Evolutionary conservation across 2,888 invertebrate species (phyloP).

Genomic region (Hanleya hanleyi): DNA sequence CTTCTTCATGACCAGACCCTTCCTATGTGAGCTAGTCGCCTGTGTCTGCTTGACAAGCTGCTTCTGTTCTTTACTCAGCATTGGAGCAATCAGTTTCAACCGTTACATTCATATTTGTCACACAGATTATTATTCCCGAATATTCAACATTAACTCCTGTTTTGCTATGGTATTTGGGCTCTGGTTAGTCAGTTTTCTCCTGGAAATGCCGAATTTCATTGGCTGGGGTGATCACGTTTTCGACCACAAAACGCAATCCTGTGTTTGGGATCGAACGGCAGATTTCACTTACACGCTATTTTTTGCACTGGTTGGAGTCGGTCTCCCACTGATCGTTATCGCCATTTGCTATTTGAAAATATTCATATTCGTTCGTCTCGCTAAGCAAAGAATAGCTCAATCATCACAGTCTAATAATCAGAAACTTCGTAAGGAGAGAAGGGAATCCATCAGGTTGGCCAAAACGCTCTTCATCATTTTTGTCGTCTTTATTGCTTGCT

Average conservation of each 20-base stretch:
- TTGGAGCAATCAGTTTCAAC: conserved; percentile 40
- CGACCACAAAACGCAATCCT: conserved; percentile 41
- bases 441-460: neutral
- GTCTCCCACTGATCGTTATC: conserved; percentile 33
- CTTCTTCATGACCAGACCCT: conserved; percentile 29
- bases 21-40: conserved; percentile 40
- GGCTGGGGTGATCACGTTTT: conserved; percentile 46
- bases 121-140: conserved; percentile 19
- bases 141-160: conserved; percentile 30
- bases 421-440: neutral
- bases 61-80: conserved; percentile 41
- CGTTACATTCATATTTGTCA: conserved; percentile 36
- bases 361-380: conserved; percentile 21
- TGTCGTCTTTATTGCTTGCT: neutral
- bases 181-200: conserved; percentile 42
- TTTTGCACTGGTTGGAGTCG: conserved; percentile 36
- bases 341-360: conserved; percentile 36
- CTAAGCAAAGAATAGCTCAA: conserved; percentile 14
- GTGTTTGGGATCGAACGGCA: conserved; percentile 44
- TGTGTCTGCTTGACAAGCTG: conserved; percentile 39
- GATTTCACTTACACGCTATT: conserved; percentile 41
- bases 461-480: conserved; percentile 1
- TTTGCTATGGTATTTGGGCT: conserved; percentile 33
- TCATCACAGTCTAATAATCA: neutral
- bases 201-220: conserved; percentile 38